Conservation (phyloP, 2,113 vertebrate species). For the Lanius collurio region DNA sequence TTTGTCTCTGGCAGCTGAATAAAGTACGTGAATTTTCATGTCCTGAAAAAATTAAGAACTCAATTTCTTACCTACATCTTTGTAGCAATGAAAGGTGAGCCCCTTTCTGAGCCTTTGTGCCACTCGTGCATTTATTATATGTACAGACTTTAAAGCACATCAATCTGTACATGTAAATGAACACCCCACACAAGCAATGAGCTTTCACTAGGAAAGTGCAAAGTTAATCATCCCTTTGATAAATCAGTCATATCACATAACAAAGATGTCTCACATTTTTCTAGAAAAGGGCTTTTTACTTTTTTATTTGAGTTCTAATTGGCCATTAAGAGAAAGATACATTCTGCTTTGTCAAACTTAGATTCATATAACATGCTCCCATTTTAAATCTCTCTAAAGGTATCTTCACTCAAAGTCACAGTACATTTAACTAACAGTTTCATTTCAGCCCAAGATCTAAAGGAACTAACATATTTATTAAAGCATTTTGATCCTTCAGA, state of each 20-base stretch:
- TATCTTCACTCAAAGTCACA: constrained; percentile 49
- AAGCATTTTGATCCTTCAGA: constrained; percentile 68
- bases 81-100: not conserved
- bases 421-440: constrained; percentile 55
- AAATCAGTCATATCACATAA: not conserved
- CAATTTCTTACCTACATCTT: not conserved
- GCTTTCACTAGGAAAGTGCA: not conserved
- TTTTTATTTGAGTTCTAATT: constrained; percentile 9
- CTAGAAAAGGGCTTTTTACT: not conserved
- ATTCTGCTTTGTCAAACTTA: not conserved
- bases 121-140: not conserved
- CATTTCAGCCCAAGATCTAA: constrained; percentile 49
- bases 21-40: not conserved
- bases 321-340: not conserved
- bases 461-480: constrained; percentile 66
- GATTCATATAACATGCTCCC: not conserved
- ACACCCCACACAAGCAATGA: not conserved
- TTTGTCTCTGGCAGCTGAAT: not conserved
- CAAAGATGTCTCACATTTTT: not conserved
- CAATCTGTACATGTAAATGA: not conserved
- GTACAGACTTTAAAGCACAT: not conserved
- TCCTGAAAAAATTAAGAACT: not conserved
- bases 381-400: not conserved
- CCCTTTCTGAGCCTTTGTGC: not conserved
- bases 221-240: not conserved